Evolutionary conservation across 2,113 vertebrate genomes (phyloP), one percentile per base, ranked within the genome.

Genomic region (Gadus chalcogrammus): DNA sequence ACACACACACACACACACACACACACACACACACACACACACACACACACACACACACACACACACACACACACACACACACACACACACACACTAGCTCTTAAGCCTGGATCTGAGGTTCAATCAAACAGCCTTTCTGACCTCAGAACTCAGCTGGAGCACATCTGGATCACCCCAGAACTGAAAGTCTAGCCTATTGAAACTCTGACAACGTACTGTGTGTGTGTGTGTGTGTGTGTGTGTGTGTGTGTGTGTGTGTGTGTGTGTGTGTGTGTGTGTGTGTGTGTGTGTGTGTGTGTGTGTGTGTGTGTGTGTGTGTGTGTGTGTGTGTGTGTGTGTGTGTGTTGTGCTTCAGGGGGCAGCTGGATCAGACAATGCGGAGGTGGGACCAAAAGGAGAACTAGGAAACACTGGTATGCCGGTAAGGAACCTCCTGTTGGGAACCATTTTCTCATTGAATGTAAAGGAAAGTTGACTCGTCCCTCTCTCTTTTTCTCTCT

Each of bases 331-430:
- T 60, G 17, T 60, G 59, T 61, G 18, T 61, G 59, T 61, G 59
- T 24, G 59, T 61, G 59, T 24, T 59, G 16, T n/a, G 59, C 22
- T 11, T 48, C 76, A 97, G 95, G 95, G 94, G 1, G 79, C 90
- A 71, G 67, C 92, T 24, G 95, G 95, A 1, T 15, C 12, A 16
- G 85, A 88, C 63, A 93, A 83, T 85, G 85, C 64, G 3, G 1
- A 55, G 7, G 67, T 17, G 20, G 95, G 94, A 72, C 69, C 87
- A 38, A 93, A 90, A 71, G 95, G 95, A 79, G 89, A 91, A 8
- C 73, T 73, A 1, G 95, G 96, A 71, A 90, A 87, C 31, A 7
- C 11, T 55, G 94, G 94, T 7, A 0, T 7, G 18, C 90, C 87
- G 90, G 95, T 96, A 75, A 78, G 42, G 42, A 48, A 48, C 8